Percentiles rank a stretch among this genome's conserved stretches.
These are phyloP conservation scores for Fregetta grallaria DNA, from an alignment of 2,113 vertebrate species.

Conservation along the genomic window DNA sequence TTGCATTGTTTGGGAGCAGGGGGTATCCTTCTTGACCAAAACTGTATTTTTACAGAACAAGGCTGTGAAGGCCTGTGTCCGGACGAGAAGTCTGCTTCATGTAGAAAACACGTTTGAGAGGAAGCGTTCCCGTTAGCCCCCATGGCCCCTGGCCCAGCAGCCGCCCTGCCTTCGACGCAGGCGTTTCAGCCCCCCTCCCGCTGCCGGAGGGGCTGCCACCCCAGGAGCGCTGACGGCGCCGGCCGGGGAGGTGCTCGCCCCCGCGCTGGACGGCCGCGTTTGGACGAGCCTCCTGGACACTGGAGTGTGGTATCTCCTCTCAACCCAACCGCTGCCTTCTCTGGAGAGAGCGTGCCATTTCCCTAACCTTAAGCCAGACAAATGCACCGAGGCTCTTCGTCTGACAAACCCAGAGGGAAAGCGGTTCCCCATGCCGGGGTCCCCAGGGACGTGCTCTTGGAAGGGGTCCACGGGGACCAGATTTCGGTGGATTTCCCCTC, in stretches of 20 bases:
- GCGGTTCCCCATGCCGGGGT: fast-evolving
- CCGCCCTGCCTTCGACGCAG: not conserved
- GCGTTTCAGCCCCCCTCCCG: not conserved
- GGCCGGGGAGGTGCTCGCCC: not conserved
- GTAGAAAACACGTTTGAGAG: fast-evolving
- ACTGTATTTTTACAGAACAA: not conserved
- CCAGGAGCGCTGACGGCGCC: fast-evolving
- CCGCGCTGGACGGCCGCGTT: fast-evolving
- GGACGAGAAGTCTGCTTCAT: not conserved
- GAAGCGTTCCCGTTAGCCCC: fast-evolving
- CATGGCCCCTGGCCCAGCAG: fast-evolving
- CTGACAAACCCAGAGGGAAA: not conserved
- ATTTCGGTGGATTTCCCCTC: not conserved
- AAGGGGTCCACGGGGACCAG: fast-evolving
- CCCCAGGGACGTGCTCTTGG: not conserved
- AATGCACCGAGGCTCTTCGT: not conserved
- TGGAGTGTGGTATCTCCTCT: not conserved
- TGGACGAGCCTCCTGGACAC: not conserved
- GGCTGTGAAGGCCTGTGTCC: not conserved
- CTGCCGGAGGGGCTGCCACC: not conserved
- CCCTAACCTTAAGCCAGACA: not conserved
- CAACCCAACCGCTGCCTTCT: not conserved
- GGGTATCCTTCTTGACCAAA: not conserved
- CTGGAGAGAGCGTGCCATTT: not conserved
- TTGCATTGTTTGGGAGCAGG: not conserved